Conservation (phyloP, 2,888 invertebrate species). For the Eulithis prunata region DNA sequence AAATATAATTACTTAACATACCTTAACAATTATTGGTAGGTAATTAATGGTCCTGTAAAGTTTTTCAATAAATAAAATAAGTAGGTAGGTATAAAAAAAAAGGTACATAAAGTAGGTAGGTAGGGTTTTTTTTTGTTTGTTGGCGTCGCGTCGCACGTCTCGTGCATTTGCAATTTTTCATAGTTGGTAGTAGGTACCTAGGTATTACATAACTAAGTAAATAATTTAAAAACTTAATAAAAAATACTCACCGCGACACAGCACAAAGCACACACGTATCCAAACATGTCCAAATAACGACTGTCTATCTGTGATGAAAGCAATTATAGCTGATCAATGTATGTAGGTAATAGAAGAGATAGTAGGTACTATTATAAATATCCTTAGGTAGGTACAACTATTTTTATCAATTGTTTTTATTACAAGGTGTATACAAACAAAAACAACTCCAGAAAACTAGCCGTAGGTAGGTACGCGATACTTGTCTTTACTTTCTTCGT, state of each 20-base stretch:
- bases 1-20: too few species aligned
- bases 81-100: too few species aligned
- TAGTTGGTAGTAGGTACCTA: too few species aligned
- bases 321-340: background rate
- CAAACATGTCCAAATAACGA: slow-evolving; percentile 12
- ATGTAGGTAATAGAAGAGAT: background rate
- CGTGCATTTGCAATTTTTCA: too few species aligned
- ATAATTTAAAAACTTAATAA: background rate
- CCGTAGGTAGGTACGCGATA: too few species aligned
- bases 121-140: too few species aligned
- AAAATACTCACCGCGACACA: slow-evolving; percentile 25
- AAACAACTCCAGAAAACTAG: background rate
- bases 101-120: too few species aligned
- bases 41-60: too few species aligned
- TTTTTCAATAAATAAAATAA: too few species aligned
- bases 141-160: too few species aligned
- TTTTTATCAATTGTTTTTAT: background rate
- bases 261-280: slow-evolving; percentile 19
- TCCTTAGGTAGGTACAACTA: background rate
- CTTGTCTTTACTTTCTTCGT: too few species aligned
- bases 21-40: too few species aligned
- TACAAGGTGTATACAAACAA: background rate
- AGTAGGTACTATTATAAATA: background rate
- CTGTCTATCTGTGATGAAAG: background rate
- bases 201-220: background rate